phyloP scores from a whole-genome alignment of 2,797 vertebrate genomes.

The Pelobates cultripes region DNA sequence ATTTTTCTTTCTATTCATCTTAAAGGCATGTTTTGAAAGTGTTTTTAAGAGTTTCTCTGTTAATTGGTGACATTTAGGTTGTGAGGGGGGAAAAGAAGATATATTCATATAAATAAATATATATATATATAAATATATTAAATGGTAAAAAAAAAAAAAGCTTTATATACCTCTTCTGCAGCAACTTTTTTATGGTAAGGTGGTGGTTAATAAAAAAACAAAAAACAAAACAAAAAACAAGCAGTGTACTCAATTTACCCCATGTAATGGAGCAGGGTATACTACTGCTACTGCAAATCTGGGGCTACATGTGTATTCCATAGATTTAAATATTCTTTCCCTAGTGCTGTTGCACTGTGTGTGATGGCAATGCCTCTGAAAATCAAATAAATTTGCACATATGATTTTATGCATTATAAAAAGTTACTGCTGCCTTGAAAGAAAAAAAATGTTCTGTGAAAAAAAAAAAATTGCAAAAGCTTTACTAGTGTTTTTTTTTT shows the following conservation, averaged over 20 bases:
- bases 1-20: slow-evolving; percentile 25
- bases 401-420: slow-evolving; percentile 82
- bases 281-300: slow-evolving; percentile 40
- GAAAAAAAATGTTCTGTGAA: slow-evolving; percentile 63
- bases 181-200: slow-evolving; percentile 67
- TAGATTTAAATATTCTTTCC: slow-evolving; percentile 70
- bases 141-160: slow-evolving; percentile 54
- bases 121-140: slow-evolving; percentile 21
- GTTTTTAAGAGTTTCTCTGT: slow-evolving; percentile 35
- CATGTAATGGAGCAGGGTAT: slow-evolving; percentile 68
- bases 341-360: slow-evolving; percentile 74
- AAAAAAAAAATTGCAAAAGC: slow-evolving; percentile 73
- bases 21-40: slow-evolving; percentile 43
- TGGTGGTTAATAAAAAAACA: slow-evolving; percentile 67
- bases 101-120: slow-evolving; percentile 1
- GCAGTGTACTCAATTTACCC: slow-evolving; percentile 1
- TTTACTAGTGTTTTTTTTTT: slow-evolving; percentile 78
- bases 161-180: slow-evolving; percentile 85
- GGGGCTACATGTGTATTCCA: slow-evolving; percentile 63
- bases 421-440: slow-evolving; percentile 82
- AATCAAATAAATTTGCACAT: slow-evolving; percentile 72
- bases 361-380: slow-evolving; percentile 72
- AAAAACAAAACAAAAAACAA: slow-evolving; percentile 48
- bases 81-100: slow-evolving; percentile 47
- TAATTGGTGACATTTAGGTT: slow-evolving; percentile 59